Base-by-base conservation (phyloP, 2,888 invertebrate species). In the Leptinotarsa haldemani region DNA sequence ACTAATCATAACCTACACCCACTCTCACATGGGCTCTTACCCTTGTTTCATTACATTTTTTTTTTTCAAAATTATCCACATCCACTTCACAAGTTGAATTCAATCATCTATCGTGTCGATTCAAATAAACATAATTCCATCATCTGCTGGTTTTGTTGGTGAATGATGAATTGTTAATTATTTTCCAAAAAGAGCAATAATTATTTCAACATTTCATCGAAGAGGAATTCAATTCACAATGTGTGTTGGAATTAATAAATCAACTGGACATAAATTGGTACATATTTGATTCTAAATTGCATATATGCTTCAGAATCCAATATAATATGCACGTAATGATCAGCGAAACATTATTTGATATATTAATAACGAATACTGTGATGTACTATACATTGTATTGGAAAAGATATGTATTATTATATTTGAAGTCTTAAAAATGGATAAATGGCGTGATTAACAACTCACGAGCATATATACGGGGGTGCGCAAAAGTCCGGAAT, bases 151-250 rank as follows among this genome's bases (percentile, higher is more conserved):
- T 52, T 52, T 52, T 12, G n/a, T 18, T 52, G 52, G 52, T 40
- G 9, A 52, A 20, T 12, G 15, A 25, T 56, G 56, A 22, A 13
- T 13, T 56, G 15, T 22, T 22, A 56, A 56, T 61, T 15, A 61
- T 20, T 20, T 16, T 30, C 16, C 30, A 9, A 61, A 61, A 61
- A 25, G 50, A 50, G 15, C 50, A n/a, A 61, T 40, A 30, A 61
- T 30, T 61, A 61, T 30, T 61, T 40, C 40, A 61, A 16, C 16
- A 30, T 61, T 61, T 61, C 61, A 56, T 56, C n/a, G 16, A 16
- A 15, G 16, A 30, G 61, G 30, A 61, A 40, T 61, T 16, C 61
- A 61, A 16, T 30, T 61, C 30, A 30, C 61, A 61, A 30, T 40
- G n/a, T n/a, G 12, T 61, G 7, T 61, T n/a, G 40, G 30, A 61